Conservation (phyloP, 2,797 vertebrate genomes). For the Cyprinella venusta region DNA sequence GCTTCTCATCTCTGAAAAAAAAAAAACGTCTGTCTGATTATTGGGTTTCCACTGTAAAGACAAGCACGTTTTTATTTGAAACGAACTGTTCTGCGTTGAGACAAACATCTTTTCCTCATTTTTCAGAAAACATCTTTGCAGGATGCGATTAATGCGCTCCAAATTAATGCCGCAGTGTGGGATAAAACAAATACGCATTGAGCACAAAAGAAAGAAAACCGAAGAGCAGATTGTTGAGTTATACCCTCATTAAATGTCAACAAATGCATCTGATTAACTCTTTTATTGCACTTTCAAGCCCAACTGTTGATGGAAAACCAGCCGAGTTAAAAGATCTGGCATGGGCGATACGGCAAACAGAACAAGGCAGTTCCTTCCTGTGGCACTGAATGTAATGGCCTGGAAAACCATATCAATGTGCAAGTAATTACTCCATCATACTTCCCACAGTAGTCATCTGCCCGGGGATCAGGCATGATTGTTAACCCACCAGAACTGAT, state of each 20-base stretch:
- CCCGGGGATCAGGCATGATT: constrained; percentile 20
- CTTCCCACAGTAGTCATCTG: constrained; percentile 51
- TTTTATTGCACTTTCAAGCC: constrained; percentile 49
- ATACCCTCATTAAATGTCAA: constrained; percentile 38
- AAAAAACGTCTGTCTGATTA: neutral
- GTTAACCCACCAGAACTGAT: constrained; percentile 30
- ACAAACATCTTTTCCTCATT: constrained; percentile 41
- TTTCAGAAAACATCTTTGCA: constrained; percentile 34
- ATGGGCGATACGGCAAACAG: constrained; percentile 51
- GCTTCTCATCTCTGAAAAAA: constrained; percentile 31
- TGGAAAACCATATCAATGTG: constrained; percentile 57
- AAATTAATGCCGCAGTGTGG: constrained; percentile 21
- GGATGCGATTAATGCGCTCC: constrained; percentile 28
- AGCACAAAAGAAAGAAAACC: constrained; percentile 26
- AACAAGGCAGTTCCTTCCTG: constrained; percentile 50
- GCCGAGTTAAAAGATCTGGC: constrained; percentile 43
- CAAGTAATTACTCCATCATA: constrained; percentile 54
- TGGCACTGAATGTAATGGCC: constrained; percentile 47
- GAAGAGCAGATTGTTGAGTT: constrained; percentile 28
- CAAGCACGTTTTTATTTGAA: constrained; percentile 25
- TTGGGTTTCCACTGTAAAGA: constrained; percentile 10
- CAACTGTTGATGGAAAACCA: constrained; percentile 43
- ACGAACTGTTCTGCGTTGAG: constrained; percentile 23
- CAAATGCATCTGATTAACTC: constrained; percentile 48
- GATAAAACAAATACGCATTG: constrained; percentile 40